Base-by-base conservation (phyloP, 2,113 vertebrate species). In the Abramis brama region DNA sequence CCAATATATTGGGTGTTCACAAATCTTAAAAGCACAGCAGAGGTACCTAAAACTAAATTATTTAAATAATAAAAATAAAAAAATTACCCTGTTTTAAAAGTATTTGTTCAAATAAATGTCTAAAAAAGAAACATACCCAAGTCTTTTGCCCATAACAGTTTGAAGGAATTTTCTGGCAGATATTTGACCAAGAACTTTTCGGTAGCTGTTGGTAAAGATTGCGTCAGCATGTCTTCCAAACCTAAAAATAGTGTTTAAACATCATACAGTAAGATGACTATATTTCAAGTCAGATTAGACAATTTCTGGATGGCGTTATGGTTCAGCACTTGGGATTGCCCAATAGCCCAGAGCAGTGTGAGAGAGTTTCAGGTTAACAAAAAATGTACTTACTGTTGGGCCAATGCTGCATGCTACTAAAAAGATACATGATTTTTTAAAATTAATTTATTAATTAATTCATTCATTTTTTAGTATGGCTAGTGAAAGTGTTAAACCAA, bases 191-290 rank as follows among this genome's bases (percentile, higher is more conserved):
- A 98, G 94, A 86, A 99, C 95, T 83, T 97, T 99, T 85, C 98
- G 95, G 93, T 98, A 99, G 89, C 94, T 95, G 91, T 97, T 97
- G 0, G 96, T 98, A 88, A 99, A 99, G 91, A 99, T 96, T 92
- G 97, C 97, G 0, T 99, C 97, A 0, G 97, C 97, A 0, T 99
- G 96, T 83, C 98, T 96, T 79, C 93, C 96, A 43, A 89, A 94
- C 92, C 97, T 99, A 45, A 86, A 79, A 30, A 50, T 33, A 79
- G 73, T 59, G 86, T 76, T 0, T 70, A 79, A 87, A 15, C 39
- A 27, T 70, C 3, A 80, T 25, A 45, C n/a, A 71, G 15, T 10
- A 55, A 50, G 6, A 76, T 15, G 11, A 47, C 4, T 74, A 47
- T 15, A 47, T 74, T 57, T 33, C 2, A 59, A n/a, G 33, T 50